Evolutionary conservation across 2,888 invertebrate genomes (phyloP).

Genomic region (Drosophila silvestris): DNA sequence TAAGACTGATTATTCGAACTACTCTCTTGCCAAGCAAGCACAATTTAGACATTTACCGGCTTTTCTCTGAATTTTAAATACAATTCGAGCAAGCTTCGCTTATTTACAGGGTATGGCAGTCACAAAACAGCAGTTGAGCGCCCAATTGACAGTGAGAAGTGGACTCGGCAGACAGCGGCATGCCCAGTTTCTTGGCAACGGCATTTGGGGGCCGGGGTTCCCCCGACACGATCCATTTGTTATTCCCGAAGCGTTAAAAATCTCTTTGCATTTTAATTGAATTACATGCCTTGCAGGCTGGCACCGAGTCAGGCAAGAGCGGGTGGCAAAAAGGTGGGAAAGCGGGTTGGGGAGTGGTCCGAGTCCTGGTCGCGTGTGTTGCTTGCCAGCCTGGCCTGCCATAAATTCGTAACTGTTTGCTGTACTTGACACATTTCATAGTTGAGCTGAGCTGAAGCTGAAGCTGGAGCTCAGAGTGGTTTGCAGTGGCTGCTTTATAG

Average conservation of each 20-base stretch:
- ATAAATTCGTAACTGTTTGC: slow-evolving; percentile 78
- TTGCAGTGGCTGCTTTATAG: slow-evolving; percentile 28
- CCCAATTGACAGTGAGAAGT: slow-evolving; percentile 44
- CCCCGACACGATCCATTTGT: slow-evolving; percentile 62
- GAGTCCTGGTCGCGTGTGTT: slow-evolving; percentile 61
- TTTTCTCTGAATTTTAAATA: not conserved
- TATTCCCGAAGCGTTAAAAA: slow-evolving; percentile 56
- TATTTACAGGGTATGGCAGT: slow-evolving; percentile 24
- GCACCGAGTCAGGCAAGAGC: slow-evolving; percentile 15
- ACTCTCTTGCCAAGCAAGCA: not conserved
- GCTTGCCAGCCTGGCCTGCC: slow-evolving; percentile 55
- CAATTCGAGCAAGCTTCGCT: not conserved
- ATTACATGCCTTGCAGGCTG: slow-evolving; percentile 58
- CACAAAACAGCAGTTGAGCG: slow-evolving; percentile 15
- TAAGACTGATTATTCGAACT: not conserved
- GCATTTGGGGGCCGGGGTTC: slow-evolving; percentile 3
- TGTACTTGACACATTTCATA: slow-evolving; percentile 77
- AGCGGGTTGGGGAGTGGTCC: not conserved
- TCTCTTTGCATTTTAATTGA: slow-evolving; percentile 74
- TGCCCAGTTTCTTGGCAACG: slow-evolving; percentile 7
- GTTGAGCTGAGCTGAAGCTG: slow-evolving; percentile 43
- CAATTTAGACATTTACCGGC: not conserved
- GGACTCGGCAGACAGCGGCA: slow-evolving; percentile 22
- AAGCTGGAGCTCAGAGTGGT: slow-evolving; percentile 23
- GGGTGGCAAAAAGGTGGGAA: not conserved